Conservation (phyloP, 2,888 invertebrate genomes). For the Machimus atricapillus region DNA sequence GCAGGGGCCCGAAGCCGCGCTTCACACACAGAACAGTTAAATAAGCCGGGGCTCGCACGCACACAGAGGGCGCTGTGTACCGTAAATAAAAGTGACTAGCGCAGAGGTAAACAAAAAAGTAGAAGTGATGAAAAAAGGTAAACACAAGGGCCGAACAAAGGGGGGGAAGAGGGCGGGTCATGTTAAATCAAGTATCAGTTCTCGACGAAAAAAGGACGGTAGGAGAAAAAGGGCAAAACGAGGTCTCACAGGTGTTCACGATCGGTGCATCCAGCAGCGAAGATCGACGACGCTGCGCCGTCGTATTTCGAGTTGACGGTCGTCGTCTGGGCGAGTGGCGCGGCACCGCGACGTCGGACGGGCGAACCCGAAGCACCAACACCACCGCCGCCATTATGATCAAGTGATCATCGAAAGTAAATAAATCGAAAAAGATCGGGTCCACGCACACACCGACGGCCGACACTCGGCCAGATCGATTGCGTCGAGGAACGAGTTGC, state of each 20-base stretch:
- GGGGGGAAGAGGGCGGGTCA: not conserved
- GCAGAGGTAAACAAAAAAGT: constrained; percentile 24
- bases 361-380: not conserved
- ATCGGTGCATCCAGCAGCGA: constrained; percentile 45
- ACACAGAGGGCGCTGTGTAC: constrained; percentile 2
- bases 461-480: constrained; percentile 31
- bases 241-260: constrained; percentile 53
- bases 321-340: not conserved
- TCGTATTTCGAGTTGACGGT: constrained; percentile 4
- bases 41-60: constrained; percentile 5
- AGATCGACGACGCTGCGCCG: constrained; percentile 11
- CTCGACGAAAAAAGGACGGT: constrained; percentile 36
- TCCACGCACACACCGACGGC: constrained; percentile 27
- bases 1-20: not conserved
- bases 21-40: constrained; percentile 34
- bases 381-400: constrained; percentile 1
- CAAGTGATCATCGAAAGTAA: constrained; percentile 36
- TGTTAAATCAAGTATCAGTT: constrained; percentile 40
- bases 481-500: constrained; percentile 43
- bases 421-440: constrained; percentile 8
- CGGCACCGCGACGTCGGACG: not conserved
- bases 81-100: constrained; percentile 29
- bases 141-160: not conserved
- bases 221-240: constrained; percentile 45
- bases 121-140: constrained; percentile 38